Evolutionary conservation across 2,797 vertebrate species (phyloP), one percentile per base, ranked within the genome.

Genomic region (Microhierax caerulescens): DNA sequence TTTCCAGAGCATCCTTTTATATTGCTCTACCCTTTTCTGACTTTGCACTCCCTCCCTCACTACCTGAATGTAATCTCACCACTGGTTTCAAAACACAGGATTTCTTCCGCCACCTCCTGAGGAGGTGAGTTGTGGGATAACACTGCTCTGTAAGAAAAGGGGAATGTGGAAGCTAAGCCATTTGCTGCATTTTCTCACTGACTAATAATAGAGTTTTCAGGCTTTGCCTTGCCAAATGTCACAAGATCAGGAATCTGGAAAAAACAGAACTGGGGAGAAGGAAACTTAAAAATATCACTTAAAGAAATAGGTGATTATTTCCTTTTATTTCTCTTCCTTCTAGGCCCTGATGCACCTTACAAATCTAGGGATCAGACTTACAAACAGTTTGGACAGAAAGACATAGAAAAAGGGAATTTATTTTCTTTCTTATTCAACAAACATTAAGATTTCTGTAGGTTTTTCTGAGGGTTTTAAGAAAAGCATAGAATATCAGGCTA

Each of bases 191-290:
- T 90, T 93, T 91, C 85, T 93, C 27, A 2, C 72, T 73, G 64
- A 64, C 84, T 92, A 91, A 74, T 94, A 92, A 84, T 67, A 95
- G 81, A 79, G 18, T 53, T 93, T 94, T 81, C 89, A 90, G 48
- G 41, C 75, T 80, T 81, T 80, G 53, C 91, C 23, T 90, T 64
- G 78, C 64, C 34, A 91, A 95, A 83, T 95, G 78, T 90, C 85
- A 85, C 78, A 90, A 83, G 89, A 79, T 91, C 78, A 72, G 68
- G 34, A 95, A 68, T 77, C 72, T 16, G 32, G 51, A 92, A 34
- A 75, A 85, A 94, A 85, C 54, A 63, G 67, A 85, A 56, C 2
- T 89, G 37, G 43, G 45, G 69, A 93, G 53, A 91, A 77, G 47
- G 27, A 57, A 30, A 30, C 27, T 95, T 93, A 72, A 96, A 96